phyloP scores from a whole-genome alignment of 2,797 vertebrate species.

The Onychomys leucogaster region DNA sequence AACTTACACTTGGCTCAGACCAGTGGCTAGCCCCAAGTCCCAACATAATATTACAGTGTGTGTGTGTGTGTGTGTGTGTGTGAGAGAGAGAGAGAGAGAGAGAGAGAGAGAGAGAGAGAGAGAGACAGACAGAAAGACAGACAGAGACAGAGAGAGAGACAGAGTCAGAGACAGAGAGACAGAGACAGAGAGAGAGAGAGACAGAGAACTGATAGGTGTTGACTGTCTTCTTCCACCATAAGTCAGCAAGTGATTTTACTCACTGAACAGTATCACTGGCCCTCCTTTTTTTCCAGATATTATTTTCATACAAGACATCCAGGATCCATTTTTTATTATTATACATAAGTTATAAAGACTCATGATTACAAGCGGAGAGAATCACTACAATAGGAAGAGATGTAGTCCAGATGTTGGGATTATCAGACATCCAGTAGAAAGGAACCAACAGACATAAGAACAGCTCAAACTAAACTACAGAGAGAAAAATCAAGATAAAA shows the following conservation, averaged over 20 bases:
- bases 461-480: neutral
- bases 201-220: neutral
- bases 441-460: neutral
- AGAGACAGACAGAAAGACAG: too few relatives aligned
- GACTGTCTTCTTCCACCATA: neutral
- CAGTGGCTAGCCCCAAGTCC: neutral
- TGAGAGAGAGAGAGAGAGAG: too few relatives aligned
- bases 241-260: too few relatives aligned
- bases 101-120: too few relatives aligned
- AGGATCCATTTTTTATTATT: neutral
- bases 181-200: too few relatives aligned
- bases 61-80: too few relatives aligned
- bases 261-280: neutral
- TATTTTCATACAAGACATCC: neutral
- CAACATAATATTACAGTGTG: neutral
- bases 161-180: too few relatives aligned
- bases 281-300: neutral
- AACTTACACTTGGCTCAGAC: neutral
- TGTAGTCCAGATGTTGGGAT: neutral
- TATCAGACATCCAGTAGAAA: slow-evolving; percentile 7
- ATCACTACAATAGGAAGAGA: neutral
- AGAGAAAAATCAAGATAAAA: neutral
- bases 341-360: neutral
- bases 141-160: too few relatives aligned
- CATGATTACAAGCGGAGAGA: neutral